Percentiles rank a stretch among this genome's conserved stretches.
These are phyloP conservation scores for Heterochromis multidens DNA, from an alignment of 2,113 vertebrate species.

Conservation along the genomic window DNA sequence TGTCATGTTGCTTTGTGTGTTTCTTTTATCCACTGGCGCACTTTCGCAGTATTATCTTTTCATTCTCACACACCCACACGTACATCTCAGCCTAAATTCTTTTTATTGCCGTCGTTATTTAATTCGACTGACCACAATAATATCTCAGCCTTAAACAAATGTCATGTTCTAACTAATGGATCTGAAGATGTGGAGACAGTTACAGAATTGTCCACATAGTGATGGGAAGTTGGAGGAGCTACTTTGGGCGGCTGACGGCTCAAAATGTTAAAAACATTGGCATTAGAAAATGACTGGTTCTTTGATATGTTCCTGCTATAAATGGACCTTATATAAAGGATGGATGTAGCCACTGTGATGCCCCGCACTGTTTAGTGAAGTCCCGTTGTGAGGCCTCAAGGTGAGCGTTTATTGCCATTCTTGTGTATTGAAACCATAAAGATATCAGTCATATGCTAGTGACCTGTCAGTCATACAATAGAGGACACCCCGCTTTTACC, in stretches of 20 bases:
- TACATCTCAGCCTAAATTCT: not conserved
- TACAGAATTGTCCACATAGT: not conserved
- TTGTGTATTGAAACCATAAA: no score
- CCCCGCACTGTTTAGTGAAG: no score
- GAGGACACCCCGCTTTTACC: no score
- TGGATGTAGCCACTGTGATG: no score
- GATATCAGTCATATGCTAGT: no score
- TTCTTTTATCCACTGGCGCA: slow-evolving; percentile 19
- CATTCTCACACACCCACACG: not conserved
- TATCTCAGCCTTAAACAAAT: not conserved
- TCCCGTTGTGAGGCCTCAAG: no score
- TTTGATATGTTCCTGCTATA: no score
- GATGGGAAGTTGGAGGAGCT: not conserved
- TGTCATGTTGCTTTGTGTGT: slow-evolving; percentile 13
- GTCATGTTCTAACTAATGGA: not conserved
- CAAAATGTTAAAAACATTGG: not conserved
- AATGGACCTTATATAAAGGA: no score
- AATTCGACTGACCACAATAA: not conserved
- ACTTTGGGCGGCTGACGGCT: rapidly evolving
- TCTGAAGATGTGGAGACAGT: not conserved
- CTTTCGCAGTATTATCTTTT: not conserved
- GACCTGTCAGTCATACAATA: no score
- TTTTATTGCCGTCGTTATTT: not conserved
- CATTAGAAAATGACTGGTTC: not conserved
- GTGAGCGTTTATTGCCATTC: no score